phyloP scores from a whole-genome alignment of 2,797 vertebrate species.

The Pachyuromys duprasi region DNA sequence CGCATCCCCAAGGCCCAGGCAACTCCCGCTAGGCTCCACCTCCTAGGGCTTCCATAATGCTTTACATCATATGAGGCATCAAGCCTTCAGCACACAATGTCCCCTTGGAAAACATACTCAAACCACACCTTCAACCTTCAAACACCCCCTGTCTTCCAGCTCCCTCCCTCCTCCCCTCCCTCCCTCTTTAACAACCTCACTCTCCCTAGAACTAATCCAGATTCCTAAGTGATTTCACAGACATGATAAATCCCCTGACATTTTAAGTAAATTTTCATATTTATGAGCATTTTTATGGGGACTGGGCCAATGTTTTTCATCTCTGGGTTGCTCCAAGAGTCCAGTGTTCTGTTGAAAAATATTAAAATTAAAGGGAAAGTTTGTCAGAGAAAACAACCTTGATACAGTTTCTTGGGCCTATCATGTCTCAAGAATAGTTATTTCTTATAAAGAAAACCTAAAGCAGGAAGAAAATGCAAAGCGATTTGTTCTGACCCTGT shows the following conservation, averaged over 20 bases:
- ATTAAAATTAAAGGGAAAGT: slow-evolving; percentile 32
- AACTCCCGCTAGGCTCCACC: background rate
- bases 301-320: background rate
- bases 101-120: background rate
- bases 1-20: background rate
- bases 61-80: background rate
- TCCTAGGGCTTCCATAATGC: background rate
- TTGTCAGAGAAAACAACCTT: slow-evolving; percentile 29
- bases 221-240: slow-evolving; percentile 17
- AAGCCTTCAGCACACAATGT: background rate
- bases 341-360: slow-evolving; percentile 6
- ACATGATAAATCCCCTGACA: background rate
- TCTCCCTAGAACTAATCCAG: background rate
- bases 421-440: slow-evolving; percentile 37
- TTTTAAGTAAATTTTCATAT: background rate
- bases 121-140: background rate
- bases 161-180: background rate
- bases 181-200: background rate
- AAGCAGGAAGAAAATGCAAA: slow-evolving; percentile 51
- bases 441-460: slow-evolving; percentile 59
- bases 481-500: slow-evolving; percentile 69
- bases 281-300: slow-evolving; percentile 30
- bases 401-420: background rate
- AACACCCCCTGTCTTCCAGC: no score
- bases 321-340: slow-evolving; percentile 19